Evolutionary conservation across 2,113 vertebrate genomes (phyloP), one percentile per base, ranked within the genome.

Genomic region (Poecile atricapillus): DNA sequence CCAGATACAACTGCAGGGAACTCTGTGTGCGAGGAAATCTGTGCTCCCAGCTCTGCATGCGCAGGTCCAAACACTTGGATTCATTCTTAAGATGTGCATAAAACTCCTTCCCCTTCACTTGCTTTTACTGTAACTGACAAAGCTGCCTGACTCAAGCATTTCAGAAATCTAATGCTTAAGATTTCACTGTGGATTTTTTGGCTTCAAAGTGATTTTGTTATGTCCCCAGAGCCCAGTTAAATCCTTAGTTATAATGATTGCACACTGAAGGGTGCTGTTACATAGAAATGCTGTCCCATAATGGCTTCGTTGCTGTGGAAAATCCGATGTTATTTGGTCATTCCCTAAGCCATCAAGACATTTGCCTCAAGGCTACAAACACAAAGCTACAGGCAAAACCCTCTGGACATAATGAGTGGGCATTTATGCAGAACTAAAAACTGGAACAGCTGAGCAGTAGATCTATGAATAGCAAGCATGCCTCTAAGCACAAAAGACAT

Each of bases 381-480:
- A 97, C 97, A 98, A 97, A 98, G 97, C 97, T 97, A 97, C 96
- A 96, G 97, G 97, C 96, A 97, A 97, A 97, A 97, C 97, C 97
- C 97, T 97, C 96, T 97, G 97, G 97, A 97, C 97, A 95, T 95
- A 97, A 97, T 95, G 96, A 97, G 97, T 97, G 97, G 97, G 97
- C 97, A 98, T 97, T 98, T 97, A 98, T 97, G 97, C 97, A 97
- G 97, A 98, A 97, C 97, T 98, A 97, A 97, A 97, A 97, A 97
- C 96, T 97, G 96, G 97, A 97, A 97, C 97, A 98, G 97, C 97
- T 97, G 97, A 98, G 97, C 97, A 94, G 96, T 95, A 49, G 96
- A 96, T 97, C 97, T 97, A 97, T 97, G 97, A 97, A 97, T 97
- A 97, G 97, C 90, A 96, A 97, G 97, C 97, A 97, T 97, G 96